phyloP scores from a whole-genome alignment of 2,888 invertebrate species.

The Pemphredon lugubris region DNA sequence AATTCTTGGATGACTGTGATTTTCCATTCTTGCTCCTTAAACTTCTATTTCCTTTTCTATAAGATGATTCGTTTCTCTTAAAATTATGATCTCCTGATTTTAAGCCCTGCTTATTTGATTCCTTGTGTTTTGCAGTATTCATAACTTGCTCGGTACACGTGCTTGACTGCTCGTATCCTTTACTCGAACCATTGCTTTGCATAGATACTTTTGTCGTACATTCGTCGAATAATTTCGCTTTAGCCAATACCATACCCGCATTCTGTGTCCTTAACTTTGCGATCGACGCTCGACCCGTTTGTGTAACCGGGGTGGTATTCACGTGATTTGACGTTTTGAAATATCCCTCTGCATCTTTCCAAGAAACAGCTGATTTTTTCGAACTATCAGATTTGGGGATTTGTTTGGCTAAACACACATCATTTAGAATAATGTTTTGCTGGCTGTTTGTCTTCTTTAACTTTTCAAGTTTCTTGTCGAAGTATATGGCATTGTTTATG shows the following conservation, averaged over 20 bases:
- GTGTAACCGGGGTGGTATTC: conserved; percentile 77
- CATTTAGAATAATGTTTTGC: conserved; percentile 58
- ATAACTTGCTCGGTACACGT: conserved; percentile 17
- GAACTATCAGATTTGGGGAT: conserved; percentile 41
- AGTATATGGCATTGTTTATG: conserved; percentile 70
- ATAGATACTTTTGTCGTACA: conserved; percentile 47
- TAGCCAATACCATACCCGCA: conserved; percentile 90
- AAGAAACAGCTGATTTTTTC: conserved; percentile 74
- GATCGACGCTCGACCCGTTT: conserved; percentile 87
- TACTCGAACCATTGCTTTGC: conserved; percentile 10
- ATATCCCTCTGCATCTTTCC: conserved; percentile 83
- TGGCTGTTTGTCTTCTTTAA: conserved; percentile 74
- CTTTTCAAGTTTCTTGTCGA: conserved; percentile 73
- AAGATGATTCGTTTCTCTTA: conserved; percentile 17
- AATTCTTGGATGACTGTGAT: conserved; percentile 10
- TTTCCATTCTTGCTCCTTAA: conserved; percentile 20
- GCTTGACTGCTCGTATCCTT: conserved; percentile 25
- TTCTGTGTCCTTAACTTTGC: conserved; percentile 88
- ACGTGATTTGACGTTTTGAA: conserved; percentile 78
- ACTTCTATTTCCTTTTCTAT: conserved; percentile 39
- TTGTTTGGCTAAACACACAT: conserved; percentile 9
- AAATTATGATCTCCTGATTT: conserved; percentile 2
- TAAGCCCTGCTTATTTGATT: neutral
- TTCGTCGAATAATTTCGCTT: conserved; percentile 89
- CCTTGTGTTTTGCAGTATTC: conserved; percentile 14